Evolutionary conservation across 2,888 invertebrate species (phyloP).

Genomic region (Teleogryllus oceanicus): DNA sequence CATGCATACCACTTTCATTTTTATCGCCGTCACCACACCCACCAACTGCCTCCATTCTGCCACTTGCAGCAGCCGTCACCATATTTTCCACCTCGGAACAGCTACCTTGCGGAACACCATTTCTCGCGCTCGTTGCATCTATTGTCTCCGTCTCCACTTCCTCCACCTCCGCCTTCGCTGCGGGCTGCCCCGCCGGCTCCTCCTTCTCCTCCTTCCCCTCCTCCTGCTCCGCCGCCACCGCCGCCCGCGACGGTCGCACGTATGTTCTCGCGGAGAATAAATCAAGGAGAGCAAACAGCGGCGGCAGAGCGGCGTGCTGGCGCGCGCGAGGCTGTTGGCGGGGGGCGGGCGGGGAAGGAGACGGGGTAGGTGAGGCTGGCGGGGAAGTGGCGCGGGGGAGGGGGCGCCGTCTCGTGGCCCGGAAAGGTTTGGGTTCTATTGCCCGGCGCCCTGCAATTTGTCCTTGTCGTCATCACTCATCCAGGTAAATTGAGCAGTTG

Average conservation of each 20-base stretch:
- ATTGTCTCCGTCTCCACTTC: no score
- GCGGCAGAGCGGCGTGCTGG: background rate
- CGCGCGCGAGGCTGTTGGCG: background rate
- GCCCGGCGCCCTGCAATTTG: conserved; percentile 9
- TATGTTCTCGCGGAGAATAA: background rate
- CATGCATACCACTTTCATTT: no score
- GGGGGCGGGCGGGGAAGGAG: background rate
- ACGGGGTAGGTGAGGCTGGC: background rate
- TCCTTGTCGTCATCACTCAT: conserved; percentile 18
- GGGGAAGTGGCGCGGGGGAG: background rate
- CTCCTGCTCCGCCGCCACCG: background rate
- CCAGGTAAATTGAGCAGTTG: conserved; percentile 18
- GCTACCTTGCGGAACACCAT: no score
- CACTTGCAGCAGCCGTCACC: no score
- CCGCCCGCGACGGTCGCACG: background rate
- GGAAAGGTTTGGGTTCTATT: conserved; percentile 10
- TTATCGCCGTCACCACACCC: no score
- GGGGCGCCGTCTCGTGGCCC: background rate
- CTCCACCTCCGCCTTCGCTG: no score
- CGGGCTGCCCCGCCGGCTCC: no score
- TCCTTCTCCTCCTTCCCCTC: background rate
- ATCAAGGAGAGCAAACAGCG: conserved; percentile 9
- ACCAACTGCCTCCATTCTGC: no score
- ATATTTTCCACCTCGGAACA: no score
- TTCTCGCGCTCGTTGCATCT: no score